A percentile compares a stretch with the other conserved stretches of the same genome.
Evolutionary conservation across 1,140 invertebrate species (phyloP).

Genomic region (Lamellibrachia luymesi): DNA sequence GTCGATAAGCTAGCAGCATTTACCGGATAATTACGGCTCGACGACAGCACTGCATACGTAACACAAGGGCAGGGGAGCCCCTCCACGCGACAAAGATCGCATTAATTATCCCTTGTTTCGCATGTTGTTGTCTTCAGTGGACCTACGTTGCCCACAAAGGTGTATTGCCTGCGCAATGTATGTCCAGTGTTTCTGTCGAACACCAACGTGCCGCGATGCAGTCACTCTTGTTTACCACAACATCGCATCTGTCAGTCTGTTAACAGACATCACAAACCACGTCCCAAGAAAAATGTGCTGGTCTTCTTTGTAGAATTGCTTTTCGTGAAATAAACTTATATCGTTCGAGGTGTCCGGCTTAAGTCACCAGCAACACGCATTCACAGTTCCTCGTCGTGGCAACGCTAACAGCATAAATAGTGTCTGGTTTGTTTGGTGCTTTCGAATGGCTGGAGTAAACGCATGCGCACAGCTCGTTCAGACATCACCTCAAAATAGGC

Average conservation of each 20-base stretch:
- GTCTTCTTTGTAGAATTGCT: background rate
- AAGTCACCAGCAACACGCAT: background rate
- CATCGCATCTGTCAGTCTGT: background rate
- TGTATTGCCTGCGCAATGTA: background rate
- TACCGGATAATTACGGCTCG: background rate
- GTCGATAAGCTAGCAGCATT: background rate
- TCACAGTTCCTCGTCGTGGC: background rate
- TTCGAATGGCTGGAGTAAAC: background rate
- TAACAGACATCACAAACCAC: background rate
- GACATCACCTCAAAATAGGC: background rate
- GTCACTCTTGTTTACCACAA: background rate
- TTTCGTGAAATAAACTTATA: background rate
- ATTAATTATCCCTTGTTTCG: background rate
- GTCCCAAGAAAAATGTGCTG: background rate
- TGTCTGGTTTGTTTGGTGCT: background rate
- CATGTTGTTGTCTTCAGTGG: background rate
- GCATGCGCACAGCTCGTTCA: background rate
- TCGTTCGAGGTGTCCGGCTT: background rate
- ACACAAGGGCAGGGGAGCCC: no score
- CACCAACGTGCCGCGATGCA: background rate
- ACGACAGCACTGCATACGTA: background rate
- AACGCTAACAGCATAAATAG: background rate
- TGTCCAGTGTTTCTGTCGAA: background rate
- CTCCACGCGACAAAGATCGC: background rate
- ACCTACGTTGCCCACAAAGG: background rate